phyloP scores from a whole-genome alignment of 2,888 invertebrate species.

The Pinctada fucata region DNA sequence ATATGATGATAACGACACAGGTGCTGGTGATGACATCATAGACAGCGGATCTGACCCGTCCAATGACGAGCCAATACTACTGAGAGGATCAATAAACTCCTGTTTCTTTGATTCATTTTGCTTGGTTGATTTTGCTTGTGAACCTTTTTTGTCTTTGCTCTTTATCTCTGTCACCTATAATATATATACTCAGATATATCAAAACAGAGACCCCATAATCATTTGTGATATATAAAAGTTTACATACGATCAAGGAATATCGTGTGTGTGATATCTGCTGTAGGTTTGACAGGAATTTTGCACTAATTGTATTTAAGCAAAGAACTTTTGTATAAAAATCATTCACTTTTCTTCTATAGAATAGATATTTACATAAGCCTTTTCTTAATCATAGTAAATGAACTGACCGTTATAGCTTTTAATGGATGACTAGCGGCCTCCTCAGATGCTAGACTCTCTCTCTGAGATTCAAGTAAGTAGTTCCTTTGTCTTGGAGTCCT shows the following conservation, averaged over 20 bases:
- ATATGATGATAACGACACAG: slow-evolving; percentile 80
- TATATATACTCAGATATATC: not conserved
- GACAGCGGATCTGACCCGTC: slow-evolving; percentile 87
- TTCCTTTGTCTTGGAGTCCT: slow-evolving; percentile 69
- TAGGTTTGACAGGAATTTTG: too few species aligned
- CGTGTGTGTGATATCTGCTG: too few species aligned
- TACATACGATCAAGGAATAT: too few species aligned
- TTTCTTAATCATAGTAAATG: too few species aligned
- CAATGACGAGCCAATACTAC: slow-evolving; percentile 77
- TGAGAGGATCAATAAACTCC: slow-evolving; percentile 55
- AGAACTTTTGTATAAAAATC: too few species aligned
- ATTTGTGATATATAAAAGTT: too few species aligned
- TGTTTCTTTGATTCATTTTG: slow-evolving; percentile 26
- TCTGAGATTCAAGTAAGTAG: slow-evolving; percentile 67
- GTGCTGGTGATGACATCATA: slow-evolving; percentile 80
- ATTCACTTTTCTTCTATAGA: too few species aligned
- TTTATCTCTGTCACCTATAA: slow-evolving; percentile 71
- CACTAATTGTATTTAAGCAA: too few species aligned
- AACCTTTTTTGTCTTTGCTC: slow-evolving; percentile 55
- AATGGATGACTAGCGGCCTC: slow-evolving; percentile 73
- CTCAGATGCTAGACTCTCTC: slow-evolving; percentile 50
- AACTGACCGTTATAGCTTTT: slow-evolving; percentile 71
- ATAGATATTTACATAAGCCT: too few species aligned
- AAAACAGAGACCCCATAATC: not conserved
- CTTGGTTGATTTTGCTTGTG: slow-evolving; percentile 40